Base-by-base conservation (phyloP, 2,113 vertebrate genomes). In the Megaptera novaeangliae region DNA sequence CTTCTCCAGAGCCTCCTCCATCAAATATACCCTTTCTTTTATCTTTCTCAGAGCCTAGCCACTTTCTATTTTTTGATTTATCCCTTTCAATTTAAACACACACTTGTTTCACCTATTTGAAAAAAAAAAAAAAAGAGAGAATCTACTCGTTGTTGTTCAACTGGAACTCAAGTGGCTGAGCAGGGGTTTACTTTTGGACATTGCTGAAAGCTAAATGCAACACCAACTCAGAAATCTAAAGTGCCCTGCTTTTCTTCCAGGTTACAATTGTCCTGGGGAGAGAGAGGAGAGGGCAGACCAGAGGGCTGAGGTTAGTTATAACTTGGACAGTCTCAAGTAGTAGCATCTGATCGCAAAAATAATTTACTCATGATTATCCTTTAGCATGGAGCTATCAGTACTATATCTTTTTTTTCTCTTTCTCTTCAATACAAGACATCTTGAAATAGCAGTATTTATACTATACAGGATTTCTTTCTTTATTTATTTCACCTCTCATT, bases 101-200 rank as follows among this genome's bases (percentile, higher is more conserved):
- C 23, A 36, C 8, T 52, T 63, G n/a, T 78, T 61, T 77, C 41
- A 78, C 10, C 59, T 66, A 36, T 39, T 57, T 11, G 13, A 31
- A 31, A 64, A 31, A 64, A 63, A 17, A 17, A 55, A 55, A 18
- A 20, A 1, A 20, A 20, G 6, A 31, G 27, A 64, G 23, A 61
- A 27, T 61, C 59, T 61, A 61, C 9, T 27, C 10, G 0, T 29
- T 29, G 9, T 61, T 88, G 92, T 88, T 96, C 95, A 95, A 97
- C 68, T 95, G 88, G 64, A 96, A 61, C 59, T 63, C 34, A 71
- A 92, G 77, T 71, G 97, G 97, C 97, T 96, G 97, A 98, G 96
- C 96, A 97, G 95, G 93, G 97, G 92, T 97, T 98, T 98, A 97
- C 97, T 98, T 98, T 97, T 96, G 92, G 57, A 95, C 31, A 27